Evolutionary conservation across 2,888 invertebrate species (phyloP).

Genomic region (Netelia fuscicornis): DNA sequence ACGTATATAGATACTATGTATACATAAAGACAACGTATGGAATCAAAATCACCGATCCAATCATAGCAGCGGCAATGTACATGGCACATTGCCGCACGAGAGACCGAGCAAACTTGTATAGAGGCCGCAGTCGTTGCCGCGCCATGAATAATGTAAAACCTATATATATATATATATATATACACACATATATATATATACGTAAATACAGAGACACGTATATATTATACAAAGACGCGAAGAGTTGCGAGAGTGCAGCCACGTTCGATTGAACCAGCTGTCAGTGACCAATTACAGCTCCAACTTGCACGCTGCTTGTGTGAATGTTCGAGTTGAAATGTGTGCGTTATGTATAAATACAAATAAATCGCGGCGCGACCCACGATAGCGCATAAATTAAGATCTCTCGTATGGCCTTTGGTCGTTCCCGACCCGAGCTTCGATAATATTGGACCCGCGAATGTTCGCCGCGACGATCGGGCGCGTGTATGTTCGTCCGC

Average conservation of each 20-base stretch:
- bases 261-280: conserved; percentile 75
- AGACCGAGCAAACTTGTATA: conserved; percentile 45
- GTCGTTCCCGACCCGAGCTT: conserved; percentile 41
- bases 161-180: conserved; percentile 36
- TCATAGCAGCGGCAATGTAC: conserved; percentile 13
- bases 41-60: conserved; percentile 51
- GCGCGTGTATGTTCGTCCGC: not conserved
- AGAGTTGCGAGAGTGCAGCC: conserved; percentile 46
- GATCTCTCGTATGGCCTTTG: conserved; percentile 73
- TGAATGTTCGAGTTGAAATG: not conserved
- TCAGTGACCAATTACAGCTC: conserved; percentile 77
- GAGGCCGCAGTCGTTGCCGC: conserved; percentile 60
- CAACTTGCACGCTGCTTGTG: conserved; percentile 25
- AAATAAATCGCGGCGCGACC: conserved; percentile 76
- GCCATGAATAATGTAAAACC: conserved; percentile 74
- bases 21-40: not conserved
- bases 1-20: no score
- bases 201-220: not conserved
- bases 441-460: conserved; percentile 5
- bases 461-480: not conserved
- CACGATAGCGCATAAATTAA: conserved; percentile 76
- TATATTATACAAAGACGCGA: not conserved
- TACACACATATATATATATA: conserved; percentile 28
- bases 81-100: conserved; percentile 47
- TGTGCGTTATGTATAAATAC: conserved; percentile 63